Percentiles rank a stretch among this genome's conserved stretches.
These are phyloP conservation scores for Strigops habroptila DNA, from an alignment of 2,113 vertebrate species.

Conservation along the genomic window DNA sequence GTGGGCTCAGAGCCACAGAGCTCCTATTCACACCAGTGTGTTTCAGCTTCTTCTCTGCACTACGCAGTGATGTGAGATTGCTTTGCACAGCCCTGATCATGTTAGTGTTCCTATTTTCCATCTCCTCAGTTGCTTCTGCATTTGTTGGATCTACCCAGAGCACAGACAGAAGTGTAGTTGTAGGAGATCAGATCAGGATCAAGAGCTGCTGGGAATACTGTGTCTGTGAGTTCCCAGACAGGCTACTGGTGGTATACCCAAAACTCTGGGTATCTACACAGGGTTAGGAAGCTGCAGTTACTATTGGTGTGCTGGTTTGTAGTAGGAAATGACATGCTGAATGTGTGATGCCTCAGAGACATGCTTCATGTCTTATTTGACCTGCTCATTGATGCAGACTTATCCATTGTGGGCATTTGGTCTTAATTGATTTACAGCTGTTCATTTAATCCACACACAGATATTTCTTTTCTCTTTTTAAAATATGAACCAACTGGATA, in stretches of 20 bases:
- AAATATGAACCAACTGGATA: background rate
- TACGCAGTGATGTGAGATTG: rapidly evolving
- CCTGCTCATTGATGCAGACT: background rate
- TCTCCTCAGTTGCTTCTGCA: background rate
- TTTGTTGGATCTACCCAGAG: background rate
- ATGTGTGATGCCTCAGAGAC: background rate
- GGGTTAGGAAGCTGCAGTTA: background rate
- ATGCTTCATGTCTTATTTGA: background rate
- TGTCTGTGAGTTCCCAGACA: background rate
- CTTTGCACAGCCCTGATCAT: background rate
- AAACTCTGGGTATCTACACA: background rate
- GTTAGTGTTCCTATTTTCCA: background rate
- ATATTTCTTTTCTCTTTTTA: background rate
- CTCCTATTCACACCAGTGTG: background rate
- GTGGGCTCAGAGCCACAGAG: background rate
- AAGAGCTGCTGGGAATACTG: background rate
- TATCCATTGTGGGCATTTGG: background rate
- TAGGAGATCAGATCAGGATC: background rate
- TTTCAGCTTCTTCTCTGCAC: background rate
- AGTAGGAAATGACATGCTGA: background rate
- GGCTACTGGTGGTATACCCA: background rate
- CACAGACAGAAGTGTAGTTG: background rate
- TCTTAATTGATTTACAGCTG: background rate
- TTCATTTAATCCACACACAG: background rate
- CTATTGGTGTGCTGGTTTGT: background rate